A percentile compares a stretch with the other conserved stretches of the same genome.
phyloP scores from a whole-genome alignment of 53 echinoderm and acorn worm species.

The Luidia sarsii region DNA sequence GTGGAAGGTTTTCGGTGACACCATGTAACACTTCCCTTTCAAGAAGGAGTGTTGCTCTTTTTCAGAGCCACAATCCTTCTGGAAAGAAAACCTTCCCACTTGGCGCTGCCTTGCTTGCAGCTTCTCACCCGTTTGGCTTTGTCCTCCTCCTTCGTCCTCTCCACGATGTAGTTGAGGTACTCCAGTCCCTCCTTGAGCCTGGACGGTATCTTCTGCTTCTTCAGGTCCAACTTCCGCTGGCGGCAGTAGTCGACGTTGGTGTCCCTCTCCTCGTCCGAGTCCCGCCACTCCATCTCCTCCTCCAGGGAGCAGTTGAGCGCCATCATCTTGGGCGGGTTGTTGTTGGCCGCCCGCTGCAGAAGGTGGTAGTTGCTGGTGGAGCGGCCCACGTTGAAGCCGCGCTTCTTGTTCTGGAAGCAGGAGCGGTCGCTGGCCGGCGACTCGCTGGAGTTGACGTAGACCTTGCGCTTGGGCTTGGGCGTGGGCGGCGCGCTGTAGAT shows the following conservation, averaged over 20 bases:
- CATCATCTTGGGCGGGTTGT: slow-evolving; percentile 43
- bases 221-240: slow-evolving; percentile 45
- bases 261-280: slow-evolving; percentile 83
- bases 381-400: slow-evolving; percentile 60
- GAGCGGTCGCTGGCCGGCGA: slow-evolving; percentile 69
- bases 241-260: slow-evolving; percentile 59
- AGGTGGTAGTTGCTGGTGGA: slow-evolving; percentile 64
- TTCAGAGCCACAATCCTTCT: too few species aligned
- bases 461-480: slow-evolving; percentile 55
- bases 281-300: slow-evolving; percentile 65
- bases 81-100: too few species aligned
- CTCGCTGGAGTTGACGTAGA: slow-evolving; percentile 59
- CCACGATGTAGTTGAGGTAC: slow-evolving; percentile 82
- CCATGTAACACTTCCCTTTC: too few species aligned
- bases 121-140: slow-evolving; percentile 71
- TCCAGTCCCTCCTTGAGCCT: slow-evolving; percentile 79
- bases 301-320: slow-evolving; percentile 51
- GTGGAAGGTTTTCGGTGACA: too few species aligned
- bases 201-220: slow-evolving; percentile 72
- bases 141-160: slow-evolving; percentile 82
- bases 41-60: too few species aligned
- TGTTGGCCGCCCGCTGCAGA: slow-evolving; percentile 52
- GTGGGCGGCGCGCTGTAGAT: slow-evolving; percentile 61
- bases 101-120: too few species aligned
- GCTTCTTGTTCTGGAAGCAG: slow-evolving; percentile 72